phyloP scores from a whole-genome alignment of 1,140 invertebrate species.

The Dufourea novaeangliae region DNA sequence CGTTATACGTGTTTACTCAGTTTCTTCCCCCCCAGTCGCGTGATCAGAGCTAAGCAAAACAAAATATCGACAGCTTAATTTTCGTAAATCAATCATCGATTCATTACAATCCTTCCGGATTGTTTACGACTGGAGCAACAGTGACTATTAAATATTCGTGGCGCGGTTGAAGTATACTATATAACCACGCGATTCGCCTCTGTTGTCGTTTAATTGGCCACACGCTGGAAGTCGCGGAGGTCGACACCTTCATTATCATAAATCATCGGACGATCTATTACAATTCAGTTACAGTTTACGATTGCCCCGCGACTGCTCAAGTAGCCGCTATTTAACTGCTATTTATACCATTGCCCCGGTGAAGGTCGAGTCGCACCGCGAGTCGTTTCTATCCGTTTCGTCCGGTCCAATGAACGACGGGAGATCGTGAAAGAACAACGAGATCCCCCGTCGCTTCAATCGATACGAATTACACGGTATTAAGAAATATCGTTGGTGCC shows the following conservation, averaged over 20 bases:
- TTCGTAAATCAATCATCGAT: slow-evolving; percentile 7
- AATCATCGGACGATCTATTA: slow-evolving; percentile 13
- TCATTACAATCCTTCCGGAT: not conserved
- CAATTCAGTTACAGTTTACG: not conserved
- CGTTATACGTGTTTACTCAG: too few relatives aligned
- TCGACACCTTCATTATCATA: slow-evolving; percentile 14
- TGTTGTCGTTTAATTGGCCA: slow-evolving; percentile 11
- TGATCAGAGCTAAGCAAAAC: too few relatives aligned
- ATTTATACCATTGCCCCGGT: not conserved
- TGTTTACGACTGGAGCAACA: not conserved
- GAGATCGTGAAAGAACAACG: not conserved
- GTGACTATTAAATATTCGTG: too few relatives aligned
- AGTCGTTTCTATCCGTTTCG: slow-evolving; percentile 8
- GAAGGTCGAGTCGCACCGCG: slow-evolving; percentile 11
- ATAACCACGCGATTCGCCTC: too few relatives aligned
- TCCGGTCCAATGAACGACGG: too few relatives aligned
- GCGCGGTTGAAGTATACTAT: too few relatives aligned
- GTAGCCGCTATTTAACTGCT: slow-evolving; percentile 4
- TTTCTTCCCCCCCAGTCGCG: too few relatives aligned
- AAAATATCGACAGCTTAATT: not conserved
- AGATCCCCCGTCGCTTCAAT: not conserved
- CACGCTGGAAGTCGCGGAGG: not conserved
- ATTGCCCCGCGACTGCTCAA: not conserved
- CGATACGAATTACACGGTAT: not conserved
- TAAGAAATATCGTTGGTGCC: not conserved